phyloP scores from a whole-genome alignment of 2,113 vertebrate genomes.

The Vanacampus margaritifer region DNA sequence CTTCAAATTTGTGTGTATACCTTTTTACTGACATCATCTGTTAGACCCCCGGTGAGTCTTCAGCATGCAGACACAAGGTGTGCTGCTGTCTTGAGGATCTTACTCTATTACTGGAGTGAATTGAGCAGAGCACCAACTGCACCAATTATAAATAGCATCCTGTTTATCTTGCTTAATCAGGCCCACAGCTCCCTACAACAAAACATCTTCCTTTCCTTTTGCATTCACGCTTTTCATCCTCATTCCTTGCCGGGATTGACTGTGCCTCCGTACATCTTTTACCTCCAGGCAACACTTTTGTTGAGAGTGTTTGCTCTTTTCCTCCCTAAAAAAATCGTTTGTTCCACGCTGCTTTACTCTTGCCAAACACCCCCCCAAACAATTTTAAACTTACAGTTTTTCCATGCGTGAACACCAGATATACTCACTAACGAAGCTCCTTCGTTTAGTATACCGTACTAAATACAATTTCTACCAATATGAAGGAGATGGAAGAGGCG shows the following conservation, averaged over 20 bases:
- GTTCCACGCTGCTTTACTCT: constrained; percentile 13
- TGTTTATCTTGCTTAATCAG: constrained; percentile 13
- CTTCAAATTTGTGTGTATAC: not conserved
- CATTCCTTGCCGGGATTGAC: constrained; percentile 25
- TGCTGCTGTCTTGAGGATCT: constrained; percentile 1
- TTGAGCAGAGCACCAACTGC: constrained; percentile 3
- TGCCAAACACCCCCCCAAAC: constrained; percentile 5
- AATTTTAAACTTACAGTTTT: not conserved
- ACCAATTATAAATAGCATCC: constrained; percentile 28
- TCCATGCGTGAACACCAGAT: constrained; percentile 5
- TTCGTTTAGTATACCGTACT: not conserved
- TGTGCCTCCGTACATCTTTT: constrained; percentile 26
- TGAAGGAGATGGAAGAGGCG: not conserved
- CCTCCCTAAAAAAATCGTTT: constrained; percentile 19
- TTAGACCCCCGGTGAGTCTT: not conserved
- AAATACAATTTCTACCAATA: constrained; percentile 8
- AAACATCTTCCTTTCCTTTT: constrained; percentile 18
- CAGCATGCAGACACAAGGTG: constrained; percentile 5
- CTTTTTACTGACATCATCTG: constrained; percentile 2
- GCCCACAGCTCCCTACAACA: constrained; percentile 15
- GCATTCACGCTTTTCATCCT: constrained; percentile 22
- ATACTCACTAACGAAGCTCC: not conserved
- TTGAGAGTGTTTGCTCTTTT: constrained; percentile 27
- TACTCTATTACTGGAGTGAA: not conserved
- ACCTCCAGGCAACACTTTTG: constrained; percentile 22